Conservation (phyloP, 2,888 invertebrate species). For the Abrostola tripartita region DNA sequence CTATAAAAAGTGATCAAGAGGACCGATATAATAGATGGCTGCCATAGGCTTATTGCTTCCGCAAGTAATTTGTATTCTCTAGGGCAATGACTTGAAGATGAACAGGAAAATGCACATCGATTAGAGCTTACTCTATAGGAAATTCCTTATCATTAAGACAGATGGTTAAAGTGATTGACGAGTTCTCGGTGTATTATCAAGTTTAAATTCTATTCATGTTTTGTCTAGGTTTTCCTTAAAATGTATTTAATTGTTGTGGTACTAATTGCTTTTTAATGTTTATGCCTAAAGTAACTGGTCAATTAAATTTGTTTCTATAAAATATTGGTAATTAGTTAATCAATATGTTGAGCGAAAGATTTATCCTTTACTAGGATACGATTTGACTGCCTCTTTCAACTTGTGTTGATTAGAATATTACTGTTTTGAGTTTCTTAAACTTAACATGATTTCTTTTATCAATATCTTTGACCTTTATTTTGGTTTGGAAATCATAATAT, state of each 20-base stretch:
- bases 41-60: conserved; percentile 20
- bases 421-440: too few species aligned
- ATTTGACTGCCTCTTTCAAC: too few species aligned
- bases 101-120: conserved; percentile 21
- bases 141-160: background rate
- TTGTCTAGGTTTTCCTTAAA: background rate
- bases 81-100: conserved; percentile 2
- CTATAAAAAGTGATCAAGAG: conserved; percentile 3
- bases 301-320: too few species aligned
- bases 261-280: too few species aligned
- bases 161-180: background rate
- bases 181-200: background rate
- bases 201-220: background rate
- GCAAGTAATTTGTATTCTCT: conserved; percentile 35
- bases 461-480: too few species aligned
- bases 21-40: background rate
- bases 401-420: too few species aligned
- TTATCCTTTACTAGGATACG: too few species aligned
- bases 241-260: background rate
- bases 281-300: too few species aligned
- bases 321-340: too few species aligned
- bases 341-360: too few species aligned
- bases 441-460: too few species aligned
- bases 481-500: too few species aligned
- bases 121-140: background rate